phyloP scores from a whole-genome alignment of 2,797 vertebrate species.

The Oreortyx pictus region DNA sequence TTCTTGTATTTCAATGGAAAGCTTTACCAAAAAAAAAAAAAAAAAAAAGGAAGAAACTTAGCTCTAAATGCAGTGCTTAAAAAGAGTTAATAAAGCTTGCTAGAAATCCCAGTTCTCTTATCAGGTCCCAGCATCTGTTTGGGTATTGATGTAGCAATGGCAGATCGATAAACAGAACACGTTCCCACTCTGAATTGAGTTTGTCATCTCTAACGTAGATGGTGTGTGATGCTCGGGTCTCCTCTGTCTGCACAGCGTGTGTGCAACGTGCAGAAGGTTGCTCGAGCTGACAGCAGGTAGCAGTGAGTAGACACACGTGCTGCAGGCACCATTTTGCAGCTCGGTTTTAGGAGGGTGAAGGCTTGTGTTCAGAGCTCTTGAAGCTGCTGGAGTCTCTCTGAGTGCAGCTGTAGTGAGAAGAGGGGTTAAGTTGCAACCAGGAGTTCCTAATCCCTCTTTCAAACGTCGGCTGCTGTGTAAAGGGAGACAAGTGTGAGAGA shows the following conservation, averaged over 20 bases:
- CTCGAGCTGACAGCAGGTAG: not conserved
- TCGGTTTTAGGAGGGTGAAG: not conserved
- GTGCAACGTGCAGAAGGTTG: not conserved
- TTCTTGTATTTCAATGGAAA: not conserved
- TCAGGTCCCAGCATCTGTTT: not conserved
- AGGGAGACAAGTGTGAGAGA: not conserved
- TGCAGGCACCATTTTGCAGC: not conserved
- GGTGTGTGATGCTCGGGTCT: not conserved
- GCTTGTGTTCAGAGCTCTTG: not conserved
- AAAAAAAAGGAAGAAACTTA: not conserved
- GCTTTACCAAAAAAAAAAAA: too few species aligned
- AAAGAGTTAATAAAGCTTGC: not conserved
- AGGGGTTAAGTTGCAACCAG: not conserved
- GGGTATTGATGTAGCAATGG: not conserved
- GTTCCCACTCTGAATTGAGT: not conserved
- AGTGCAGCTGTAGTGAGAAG: not conserved
- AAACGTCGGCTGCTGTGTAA: not conserved
- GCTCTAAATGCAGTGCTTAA: not conserved
- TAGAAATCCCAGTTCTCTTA: not conserved
- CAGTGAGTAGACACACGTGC: not conserved
- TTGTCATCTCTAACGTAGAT: not conserved
- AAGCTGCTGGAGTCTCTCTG: not conserved
- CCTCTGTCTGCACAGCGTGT: not conserved
- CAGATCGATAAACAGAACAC: not conserved
- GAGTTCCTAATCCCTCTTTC: not conserved